phyloP scores from a whole-genome alignment of 2,888 invertebrate species.

The Agapostemon virescens region DNA sequence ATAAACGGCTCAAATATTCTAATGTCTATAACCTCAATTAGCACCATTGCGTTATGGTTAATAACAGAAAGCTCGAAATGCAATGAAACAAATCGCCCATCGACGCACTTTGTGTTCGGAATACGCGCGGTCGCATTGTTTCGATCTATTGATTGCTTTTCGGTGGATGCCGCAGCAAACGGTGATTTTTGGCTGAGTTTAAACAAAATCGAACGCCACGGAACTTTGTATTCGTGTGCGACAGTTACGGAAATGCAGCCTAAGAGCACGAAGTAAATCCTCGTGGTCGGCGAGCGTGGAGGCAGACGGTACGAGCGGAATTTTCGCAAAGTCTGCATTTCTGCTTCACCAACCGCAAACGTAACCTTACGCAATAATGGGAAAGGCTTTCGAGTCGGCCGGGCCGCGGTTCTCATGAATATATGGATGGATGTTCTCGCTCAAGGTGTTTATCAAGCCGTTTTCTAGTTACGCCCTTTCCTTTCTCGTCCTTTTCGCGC shows the following conservation, averaged over 20 bases:
- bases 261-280: conserved; percentile 52
- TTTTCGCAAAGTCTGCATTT: conserved; percentile 67
- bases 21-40: not conserved
- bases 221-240: conserved; percentile 35
- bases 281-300: conserved; percentile 42
- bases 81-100: not conserved
- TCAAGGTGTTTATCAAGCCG: conserved; percentile 75
- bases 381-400: conserved; percentile 69
- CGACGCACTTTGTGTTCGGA: not conserved
- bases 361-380: conserved; percentile 74
- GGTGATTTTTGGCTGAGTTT: not conserved
- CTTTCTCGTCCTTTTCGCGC: conserved; percentile 44
- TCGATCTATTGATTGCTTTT: not conserved
- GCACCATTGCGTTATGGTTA: too few relatives aligned
- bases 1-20: not conserved
- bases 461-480: conserved; percentile 72
- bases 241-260: conserved; percentile 48
- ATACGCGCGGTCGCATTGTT: not conserved
- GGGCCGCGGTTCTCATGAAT: conserved; percentile 71
- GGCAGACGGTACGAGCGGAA: conserved; percentile 50
- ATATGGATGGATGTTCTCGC: conserved; percentile 74
- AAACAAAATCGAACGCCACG: conserved; percentile 33
- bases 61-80: too few relatives aligned
- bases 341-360: conserved; percentile 71
- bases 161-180: not conserved